Conservation (phyloP, 2,888 invertebrate genomes). For the Luffia ferchaultella region DNA sequence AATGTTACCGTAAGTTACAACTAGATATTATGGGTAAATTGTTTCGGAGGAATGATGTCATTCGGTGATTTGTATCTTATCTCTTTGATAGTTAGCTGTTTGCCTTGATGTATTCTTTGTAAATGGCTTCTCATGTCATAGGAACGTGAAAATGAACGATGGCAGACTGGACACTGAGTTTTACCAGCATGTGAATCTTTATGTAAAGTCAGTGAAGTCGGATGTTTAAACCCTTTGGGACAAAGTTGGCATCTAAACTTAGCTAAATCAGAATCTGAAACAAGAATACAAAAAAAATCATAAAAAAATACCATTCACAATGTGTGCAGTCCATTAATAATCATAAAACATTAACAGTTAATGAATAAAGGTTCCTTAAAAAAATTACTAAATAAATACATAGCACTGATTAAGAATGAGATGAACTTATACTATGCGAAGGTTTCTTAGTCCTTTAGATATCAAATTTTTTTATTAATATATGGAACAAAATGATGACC, state of each 20-base stretch:
- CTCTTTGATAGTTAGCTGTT: conserved; percentile 57
- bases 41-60: conserved; percentile 45
- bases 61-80: conserved; percentile 52
- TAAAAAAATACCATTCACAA: no score
- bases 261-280: conserved; percentile 63
- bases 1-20: conserved; percentile 6
- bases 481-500: no score
- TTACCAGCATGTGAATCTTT: conserved; percentile 70
- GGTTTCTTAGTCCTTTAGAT: no score
- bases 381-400: no score
- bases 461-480: no score
- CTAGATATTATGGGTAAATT: conserved; percentile 50
- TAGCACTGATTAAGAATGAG: no score
- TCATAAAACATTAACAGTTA: no score
- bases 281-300: no score
- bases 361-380: no score
- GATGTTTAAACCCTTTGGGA: conserved; percentile 70
- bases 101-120: conserved; percentile 67
- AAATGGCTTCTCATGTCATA: conserved; percentile 70
- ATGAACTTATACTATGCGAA: no score
- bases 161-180: conserved; percentile 70
- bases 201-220: conserved; percentile 68
- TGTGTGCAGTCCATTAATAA: no score
- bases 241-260: conserved; percentile 69
- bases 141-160: conserved; percentile 67